Base-by-base conservation (phyloP, 2,888 invertebrate species). In the Cephonodes hylas region DNA sequence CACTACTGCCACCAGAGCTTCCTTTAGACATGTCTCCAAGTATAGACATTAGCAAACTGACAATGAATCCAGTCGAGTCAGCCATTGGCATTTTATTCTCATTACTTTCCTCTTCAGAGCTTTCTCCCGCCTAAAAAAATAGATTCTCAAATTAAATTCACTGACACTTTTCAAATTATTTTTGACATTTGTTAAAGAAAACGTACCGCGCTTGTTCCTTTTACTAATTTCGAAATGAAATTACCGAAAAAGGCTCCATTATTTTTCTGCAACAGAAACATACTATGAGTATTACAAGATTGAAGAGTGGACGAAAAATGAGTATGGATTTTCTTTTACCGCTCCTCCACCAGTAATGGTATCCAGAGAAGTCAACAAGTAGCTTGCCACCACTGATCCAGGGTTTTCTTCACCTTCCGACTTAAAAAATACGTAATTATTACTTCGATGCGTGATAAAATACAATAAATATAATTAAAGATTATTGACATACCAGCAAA, bases 291-390 rank as follows among this genome's bases (percentile, higher is more conserved):
- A n/a, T 27, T 7, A 10, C 22, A 27, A 45, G 15, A 45, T 3
- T 3, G 6, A 31, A 10, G 13, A 42, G 5, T 34, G 6, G 1
- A 63, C 20, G 1, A 13, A 20, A 18, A 7, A 46, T 13, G 13
- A n/a, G 18, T 18, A 22, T 22, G 18, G 60, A n/a, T 44, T n/a
- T 8, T 31, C 38, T 74, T 86, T 63, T 85, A 93, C 93, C 79
- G 92, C 83, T 63, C 93, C 93, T 4, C 93, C 93, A n/a, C 87
- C 93, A 18, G 90, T 88, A 3, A 93, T 77, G 0, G 91, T 88
- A 7, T 92, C 91, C 64, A 93, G 69, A 1, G 90, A 88, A 0
- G 93, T 93, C 34, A 88, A 69, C 6, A 92, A 73, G 63, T 93
- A 93, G 63, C 86, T 85, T 4, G 86, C 90, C 22, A 93, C 81